Percentiles rank a stretch among this genome's conserved stretches.
phyloP scores from a whole-genome alignment of 2,797 vertebrate species.

The Eulemur mongoz region DNA sequence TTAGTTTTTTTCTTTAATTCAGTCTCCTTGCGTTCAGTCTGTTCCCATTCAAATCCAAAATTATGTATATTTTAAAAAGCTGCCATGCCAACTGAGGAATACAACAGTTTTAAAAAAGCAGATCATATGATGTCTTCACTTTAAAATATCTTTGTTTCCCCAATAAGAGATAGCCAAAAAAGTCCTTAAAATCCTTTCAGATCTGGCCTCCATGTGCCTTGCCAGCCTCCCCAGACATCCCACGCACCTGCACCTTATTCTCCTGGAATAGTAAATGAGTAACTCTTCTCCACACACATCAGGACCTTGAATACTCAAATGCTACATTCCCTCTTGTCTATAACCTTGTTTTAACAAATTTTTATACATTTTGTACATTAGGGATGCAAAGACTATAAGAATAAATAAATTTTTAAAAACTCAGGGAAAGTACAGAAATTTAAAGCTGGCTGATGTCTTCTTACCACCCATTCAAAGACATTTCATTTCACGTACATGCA shows the following conservation, averaged over 20 bases:
- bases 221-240: background rate
- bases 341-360: background rate
- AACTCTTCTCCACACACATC: background rate
- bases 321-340: background rate
- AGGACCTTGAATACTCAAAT: background rate
- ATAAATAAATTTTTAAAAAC: background rate
- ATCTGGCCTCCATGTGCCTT: background rate
- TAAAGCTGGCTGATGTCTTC: background rate
- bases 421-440: background rate
- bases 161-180: too few relatives aligned
- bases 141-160: background rate
- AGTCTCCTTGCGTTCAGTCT: background rate
- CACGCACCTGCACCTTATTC: background rate
- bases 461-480: background rate
- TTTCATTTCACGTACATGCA: background rate
- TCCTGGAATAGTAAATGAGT: background rate
- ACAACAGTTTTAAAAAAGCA: background rate
- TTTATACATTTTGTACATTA: background rate
- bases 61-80: background rate
- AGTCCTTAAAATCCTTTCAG: background rate
- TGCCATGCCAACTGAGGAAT: background rate
- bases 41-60: slow-evolving; percentile 17
- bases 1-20: background rate
- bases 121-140: background rate
- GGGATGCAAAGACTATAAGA: background rate